Conservation (phyloP, 2,113 vertebrate species). For the Nesospiza acunhae region DNA sequence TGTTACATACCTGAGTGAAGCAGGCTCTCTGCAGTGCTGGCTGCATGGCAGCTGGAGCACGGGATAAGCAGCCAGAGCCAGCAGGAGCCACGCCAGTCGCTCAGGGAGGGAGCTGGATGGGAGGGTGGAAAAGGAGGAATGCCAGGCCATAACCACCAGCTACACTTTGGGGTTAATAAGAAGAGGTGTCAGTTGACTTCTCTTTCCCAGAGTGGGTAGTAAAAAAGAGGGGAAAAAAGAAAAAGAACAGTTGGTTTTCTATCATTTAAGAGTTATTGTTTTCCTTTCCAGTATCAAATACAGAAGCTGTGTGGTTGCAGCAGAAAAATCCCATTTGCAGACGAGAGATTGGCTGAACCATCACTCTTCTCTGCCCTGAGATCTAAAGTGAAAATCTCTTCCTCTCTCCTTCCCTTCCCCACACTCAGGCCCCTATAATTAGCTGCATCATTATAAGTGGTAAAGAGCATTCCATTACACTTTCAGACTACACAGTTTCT, state of each 20-base stretch:
- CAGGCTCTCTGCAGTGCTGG: not conserved
- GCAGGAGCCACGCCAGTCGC: fast-evolving
- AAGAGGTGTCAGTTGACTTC: not conserved
- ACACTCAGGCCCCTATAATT: not conserved
- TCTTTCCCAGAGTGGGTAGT: not conserved
- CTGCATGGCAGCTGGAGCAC: not conserved
- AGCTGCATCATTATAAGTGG: not conserved
- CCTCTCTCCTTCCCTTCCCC: not conserved
- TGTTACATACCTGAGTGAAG: not conserved
- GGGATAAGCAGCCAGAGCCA: not conserved
- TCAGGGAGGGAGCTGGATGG: not conserved
- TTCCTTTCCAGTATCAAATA: not conserved
- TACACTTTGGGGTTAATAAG: not conserved
- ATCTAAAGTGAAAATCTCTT: constrained; percentile 5
- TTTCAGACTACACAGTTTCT: not conserved
- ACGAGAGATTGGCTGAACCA: not conserved
- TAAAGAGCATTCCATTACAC: not conserved
- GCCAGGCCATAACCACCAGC: not conserved
- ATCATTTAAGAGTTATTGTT: not conserved
- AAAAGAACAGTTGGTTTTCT: not conserved
- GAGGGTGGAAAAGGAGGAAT: fast-evolving
- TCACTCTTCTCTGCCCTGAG: not conserved
- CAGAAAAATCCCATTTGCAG: not conserved
- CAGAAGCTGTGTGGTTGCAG: not conserved
- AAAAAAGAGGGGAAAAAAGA: fast-evolving